These are phyloP conservation scores for Pipa parva DNA, from an alignment of 2,113 vertebrate genomes.

Conservation along the genomic window DNA sequence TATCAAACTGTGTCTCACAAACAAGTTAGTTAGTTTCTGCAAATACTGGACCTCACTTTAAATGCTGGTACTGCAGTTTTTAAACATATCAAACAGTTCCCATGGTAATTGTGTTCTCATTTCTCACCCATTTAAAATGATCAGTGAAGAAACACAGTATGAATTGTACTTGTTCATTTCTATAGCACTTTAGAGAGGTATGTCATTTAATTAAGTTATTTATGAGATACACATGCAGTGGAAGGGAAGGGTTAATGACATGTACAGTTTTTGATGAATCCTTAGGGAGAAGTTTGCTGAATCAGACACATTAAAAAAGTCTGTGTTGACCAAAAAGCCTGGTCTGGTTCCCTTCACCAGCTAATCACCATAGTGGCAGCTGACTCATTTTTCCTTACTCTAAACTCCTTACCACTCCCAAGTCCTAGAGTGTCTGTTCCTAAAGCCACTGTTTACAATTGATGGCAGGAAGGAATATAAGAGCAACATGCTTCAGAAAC, in stretches of 20 bases:
- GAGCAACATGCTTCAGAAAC: slow-evolving; percentile 45
- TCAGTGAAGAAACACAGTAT: no score
- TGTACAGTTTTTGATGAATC: slow-evolving; percentile 73
- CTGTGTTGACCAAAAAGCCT: slow-evolving; percentile 68
- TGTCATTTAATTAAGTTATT: slow-evolving; percentile 44
- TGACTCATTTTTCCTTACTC: slow-evolving; percentile 46
- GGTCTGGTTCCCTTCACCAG: slow-evolving; percentile 68
- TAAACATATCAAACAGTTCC: no score
- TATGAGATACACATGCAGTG: slow-evolving; percentile 53
- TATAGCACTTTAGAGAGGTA: no score
- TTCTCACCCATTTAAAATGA: no score
- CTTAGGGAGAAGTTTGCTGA: slow-evolving; percentile 78
- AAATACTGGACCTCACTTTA: no score
- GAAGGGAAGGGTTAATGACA: slow-evolving; percentile 80
- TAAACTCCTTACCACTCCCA: slow-evolving; percentile 41
- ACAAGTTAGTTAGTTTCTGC: no score
- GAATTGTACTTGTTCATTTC: no score
- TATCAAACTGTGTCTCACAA: no score
- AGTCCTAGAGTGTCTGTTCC: slow-evolving; percentile 37
- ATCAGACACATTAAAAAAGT: slow-evolving; percentile 81
- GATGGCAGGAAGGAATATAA: slow-evolving; percentile 49
- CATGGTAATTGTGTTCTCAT: no score
- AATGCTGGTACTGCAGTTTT: no score
- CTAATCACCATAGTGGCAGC: slow-evolving; percentile 65
- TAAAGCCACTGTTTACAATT: slow-evolving; percentile 54